Percentiles rank a stretch among this genome's conserved stretches.
phyloP scores from a whole-genome alignment of 2,888 invertebrate genomes.

The Chalcis sispes region DNA sequence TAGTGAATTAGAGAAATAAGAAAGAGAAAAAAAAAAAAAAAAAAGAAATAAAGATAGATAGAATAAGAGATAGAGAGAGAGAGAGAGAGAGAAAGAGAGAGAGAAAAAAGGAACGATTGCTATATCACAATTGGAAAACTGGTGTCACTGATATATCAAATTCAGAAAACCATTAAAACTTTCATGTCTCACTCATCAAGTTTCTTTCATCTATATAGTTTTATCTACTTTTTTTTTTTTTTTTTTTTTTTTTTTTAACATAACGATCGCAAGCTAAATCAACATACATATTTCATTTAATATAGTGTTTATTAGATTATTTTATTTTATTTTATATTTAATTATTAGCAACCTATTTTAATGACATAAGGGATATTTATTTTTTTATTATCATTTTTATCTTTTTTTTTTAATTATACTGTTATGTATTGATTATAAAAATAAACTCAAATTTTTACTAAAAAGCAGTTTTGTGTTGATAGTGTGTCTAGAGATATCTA shows the following conservation, averaged over 20 bases:
- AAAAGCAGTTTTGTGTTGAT: constrained; percentile 53
- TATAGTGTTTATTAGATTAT: constrained; percentile 11
- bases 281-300: constrained; percentile 17
- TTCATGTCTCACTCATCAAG: constrained; percentile 22
- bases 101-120: constrained; percentile 18
- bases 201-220: constrained; percentile 4
- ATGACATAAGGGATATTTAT: constrained; percentile 22
- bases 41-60: constrained; percentile 30
- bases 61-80: constrained; percentile 7
- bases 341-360: constrained; percentile 29
- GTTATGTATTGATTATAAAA: constrained; percentile 37
- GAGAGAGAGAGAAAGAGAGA: constrained; percentile 5
- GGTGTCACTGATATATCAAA: not conserved
- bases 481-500: constrained; percentile 49
- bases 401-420: constrained; percentile 42
- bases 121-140: constrained; percentile 2
- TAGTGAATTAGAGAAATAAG: no score
- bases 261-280: constrained; percentile 38
- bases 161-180: constrained; percentile 23
- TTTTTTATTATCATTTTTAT: constrained; percentile 29
- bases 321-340: constrained; percentile 9
- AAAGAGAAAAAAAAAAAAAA: no score
- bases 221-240: constrained; percentile 10
- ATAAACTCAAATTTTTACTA: constrained; percentile 51
- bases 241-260: constrained; percentile 23